Base-by-base conservation (phyloP, 2,888 invertebrate species). In the Drosophila anceps region DNA sequence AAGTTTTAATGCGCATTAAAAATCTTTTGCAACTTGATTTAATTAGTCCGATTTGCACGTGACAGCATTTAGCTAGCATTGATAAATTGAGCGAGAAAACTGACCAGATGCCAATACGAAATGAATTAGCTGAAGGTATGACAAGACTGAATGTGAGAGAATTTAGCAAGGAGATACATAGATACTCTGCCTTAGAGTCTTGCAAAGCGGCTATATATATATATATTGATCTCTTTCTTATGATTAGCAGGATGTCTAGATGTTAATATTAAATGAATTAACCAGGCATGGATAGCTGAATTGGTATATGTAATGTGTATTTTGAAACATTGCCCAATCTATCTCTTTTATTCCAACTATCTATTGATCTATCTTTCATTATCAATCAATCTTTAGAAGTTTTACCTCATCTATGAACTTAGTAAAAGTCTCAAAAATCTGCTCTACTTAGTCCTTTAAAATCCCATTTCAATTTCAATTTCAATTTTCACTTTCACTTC, bases 1-100 rank as follows among this genome's bases (percentile, higher is more conserved):
- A 67, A 81, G 59, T 74, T 80, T 84, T 69, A 84, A 84, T 80
- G 82, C 64, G 44, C 61, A 65, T 76, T 73, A 62, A 76, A 71
- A 69, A 46, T 35, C 46, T n/a, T 63, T 63, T 58, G 50, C 80
- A 68, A 55, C 82, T 76, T 80, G 85, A 82, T 84, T 82, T 80
- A 82, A 84, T 82, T 84, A 82, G 65, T 50, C 27, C 73, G 69
- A 79, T 81, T 79, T 76, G 70, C 71, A 62, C 70, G 76, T 69
- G 53, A 64, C 64, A 18, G 50, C 44, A 48, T 68, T 54, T 33
- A 48, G 37, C 35, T 20, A 1, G 9, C 12, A 61, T 46, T 12
- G 62, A 33, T 29, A 51, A 41, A 51, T 48, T 33, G 39, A 12
- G n/a, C n/a, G 15, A 12, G 8, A 5, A 12, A 27, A 37, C n/a